These are phyloP conservation scores for Hyperopisus bebe DNA, from an alignment of 2,113 vertebrate genomes.

Conservation along the genomic window DNA sequence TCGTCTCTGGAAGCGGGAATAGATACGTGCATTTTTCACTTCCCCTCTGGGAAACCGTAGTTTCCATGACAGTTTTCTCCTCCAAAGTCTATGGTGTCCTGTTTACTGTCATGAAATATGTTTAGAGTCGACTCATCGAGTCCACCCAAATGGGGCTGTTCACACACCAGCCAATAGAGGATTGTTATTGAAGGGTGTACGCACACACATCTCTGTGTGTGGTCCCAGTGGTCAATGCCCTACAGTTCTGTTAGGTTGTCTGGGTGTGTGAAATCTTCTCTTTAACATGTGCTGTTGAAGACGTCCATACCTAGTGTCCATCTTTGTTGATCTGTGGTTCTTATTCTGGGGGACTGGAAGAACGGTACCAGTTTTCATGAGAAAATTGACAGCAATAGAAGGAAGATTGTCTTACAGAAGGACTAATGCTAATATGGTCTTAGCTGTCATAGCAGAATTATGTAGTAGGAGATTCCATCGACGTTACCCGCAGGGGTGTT, in stretches of 20 bases:
- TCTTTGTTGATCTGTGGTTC: neutral
- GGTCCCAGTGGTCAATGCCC: conserved; percentile 2
- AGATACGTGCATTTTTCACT: neutral
- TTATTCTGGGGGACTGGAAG: neutral
- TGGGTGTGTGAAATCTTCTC: neutral
- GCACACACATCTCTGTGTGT: neutral
- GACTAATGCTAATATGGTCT: neutral
- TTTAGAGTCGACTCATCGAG: neutral
- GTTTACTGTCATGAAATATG: neutral
- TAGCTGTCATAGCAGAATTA: neutral
- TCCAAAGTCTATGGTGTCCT: neutral
- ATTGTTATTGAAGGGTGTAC: neutral
- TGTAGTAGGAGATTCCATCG: neutral
- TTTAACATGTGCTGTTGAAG: neutral
- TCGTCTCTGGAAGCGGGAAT: neutral
- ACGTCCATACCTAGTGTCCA: neutral
- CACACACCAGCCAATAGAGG: neutral
- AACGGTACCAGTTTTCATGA: neutral
- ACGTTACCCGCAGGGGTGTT: neutral
- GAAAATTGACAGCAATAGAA: neutral
- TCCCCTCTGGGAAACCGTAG: neutral
- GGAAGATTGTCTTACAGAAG: neutral
- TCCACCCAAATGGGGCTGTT: neutral
- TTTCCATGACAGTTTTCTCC: neutral
- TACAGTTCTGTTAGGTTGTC: neutral